Evolutionary conservation across 1,140 invertebrate species (phyloP), one percentile per base, ranked within the genome.

Genomic region (Brachystomella parvula): DNA sequence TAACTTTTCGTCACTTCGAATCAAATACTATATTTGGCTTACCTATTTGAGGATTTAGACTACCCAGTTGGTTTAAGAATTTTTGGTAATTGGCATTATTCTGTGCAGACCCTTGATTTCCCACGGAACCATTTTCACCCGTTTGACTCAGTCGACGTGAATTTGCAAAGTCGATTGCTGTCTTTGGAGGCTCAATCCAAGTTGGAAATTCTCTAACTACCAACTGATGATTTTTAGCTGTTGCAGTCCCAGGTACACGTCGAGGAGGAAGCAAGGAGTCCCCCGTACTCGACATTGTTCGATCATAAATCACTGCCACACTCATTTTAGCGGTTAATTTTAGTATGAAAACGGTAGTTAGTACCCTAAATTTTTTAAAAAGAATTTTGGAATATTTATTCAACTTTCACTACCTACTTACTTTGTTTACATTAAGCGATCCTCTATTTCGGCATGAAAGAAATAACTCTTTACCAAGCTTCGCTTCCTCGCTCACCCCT

Each of bases 31-130:
- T n/a, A n/a, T n/a, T n/a, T n/a, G n/a, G n/a, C n/a, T n/a, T n/a
- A n/a, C n/a, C n/a, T n/a, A n/a, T n/a, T n/a, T n/a, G n/a, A n/a
- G n/a, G n/a, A n/a, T n/a, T n/a, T n/a, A n/a, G n/a, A n/a, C n/a
- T 47, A 19, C 69, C 69, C 6, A 71, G 33, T 49, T 71, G 69
- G 21, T 61, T 68, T 6, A 71, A 65, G 49, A 71, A 71, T 24
- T 68, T 63, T 17, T 71, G 64, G 44, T 66, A 68, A n/a, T 35
- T 44, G 26, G 63, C 26, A 28, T 2, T 56, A 21, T 65, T 59
- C 24, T 68, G 62, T 60, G 60, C 24, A 24, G 21, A 26, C 26
- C 15, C 32, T 9, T 64, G 24, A 53, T 12, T 64, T 21, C 62
- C 15, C 3, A 24, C 21, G 24, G 29, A 6, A 63, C 39, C 44